These are phyloP conservation scores for Phengaris alcon DNA, from an alignment of 2,888 invertebrate genomes.

Conservation along the genomic window DNA sequence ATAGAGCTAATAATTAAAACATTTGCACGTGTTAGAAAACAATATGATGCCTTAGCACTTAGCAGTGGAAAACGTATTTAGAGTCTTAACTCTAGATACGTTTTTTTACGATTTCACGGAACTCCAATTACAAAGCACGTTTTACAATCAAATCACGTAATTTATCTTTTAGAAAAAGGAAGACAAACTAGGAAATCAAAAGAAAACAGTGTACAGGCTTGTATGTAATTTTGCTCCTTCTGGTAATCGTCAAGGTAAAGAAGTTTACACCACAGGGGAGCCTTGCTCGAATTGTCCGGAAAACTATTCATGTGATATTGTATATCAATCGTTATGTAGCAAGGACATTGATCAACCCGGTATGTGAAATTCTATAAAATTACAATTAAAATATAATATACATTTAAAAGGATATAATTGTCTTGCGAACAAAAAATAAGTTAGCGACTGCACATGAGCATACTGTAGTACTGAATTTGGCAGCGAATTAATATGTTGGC, in stretches of 20 bases:
- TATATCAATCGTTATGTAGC: slow-evolving; percentile 57
- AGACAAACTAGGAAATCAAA: slow-evolving; percentile 39
- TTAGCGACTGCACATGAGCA: no score
- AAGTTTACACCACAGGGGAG: slow-evolving; percentile 55
- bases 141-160: background rate
- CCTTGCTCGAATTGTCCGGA: slow-evolving; percentile 58
- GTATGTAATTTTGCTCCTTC: slow-evolving; percentile 68
- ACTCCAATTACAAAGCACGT: background rate
- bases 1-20: no score
- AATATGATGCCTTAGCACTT: no score
- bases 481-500: no score
- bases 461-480: no score
- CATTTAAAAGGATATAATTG: no score
- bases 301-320: slow-evolving; percentile 48
- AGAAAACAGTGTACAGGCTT: slow-evolving; percentile 56
- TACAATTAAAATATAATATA: no score
- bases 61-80: no score
- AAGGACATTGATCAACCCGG: slow-evolving; percentile 36
- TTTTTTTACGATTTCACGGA: background rate
- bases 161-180: slow-evolving; percentile 47
- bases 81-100: no score
- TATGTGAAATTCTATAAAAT: background rate
- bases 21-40: no score
- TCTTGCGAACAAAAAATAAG: no score
- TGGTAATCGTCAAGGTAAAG: slow-evolving; percentile 53